A percentile compares a stretch with the other conserved stretches of the same genome.
phyloP scores from a whole-genome alignment of 2,113 vertebrate species.

The Lasiurus borealis region DNA sequence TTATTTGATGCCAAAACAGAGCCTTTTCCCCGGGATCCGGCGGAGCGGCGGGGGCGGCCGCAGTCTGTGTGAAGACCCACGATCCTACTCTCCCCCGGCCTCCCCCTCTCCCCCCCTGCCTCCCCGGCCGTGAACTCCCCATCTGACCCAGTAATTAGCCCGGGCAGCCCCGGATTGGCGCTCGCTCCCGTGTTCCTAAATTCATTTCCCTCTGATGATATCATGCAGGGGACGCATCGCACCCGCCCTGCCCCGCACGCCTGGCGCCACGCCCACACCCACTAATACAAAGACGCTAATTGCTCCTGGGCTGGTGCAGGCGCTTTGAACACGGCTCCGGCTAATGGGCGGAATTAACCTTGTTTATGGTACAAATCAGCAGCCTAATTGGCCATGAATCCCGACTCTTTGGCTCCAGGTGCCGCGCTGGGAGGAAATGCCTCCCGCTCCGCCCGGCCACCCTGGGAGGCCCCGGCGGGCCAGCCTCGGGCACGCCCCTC shows the following conservation, averaged over 20 bases:
- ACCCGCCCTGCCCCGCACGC: neutral
- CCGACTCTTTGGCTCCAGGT: conserved; percentile 40
- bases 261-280: conserved; percentile 77
- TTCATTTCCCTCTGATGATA: conserved; percentile 83
- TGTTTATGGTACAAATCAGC: conserved; percentile 74
- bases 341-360: conserved; percentile 65
- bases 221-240: conserved; percentile 71
- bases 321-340: conserved; percentile 78
- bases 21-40: neutral
- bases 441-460: neutral
- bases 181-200: conserved; percentile 83
- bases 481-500: neutral
- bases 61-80: neutral
- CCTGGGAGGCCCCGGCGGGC: accelerated
- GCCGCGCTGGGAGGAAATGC: neutral
- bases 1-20: neutral
- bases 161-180: conserved; percentile 77
- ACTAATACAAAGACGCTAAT: conserved; percentile 82
- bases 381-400: conserved; percentile 74
- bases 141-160: conserved; percentile 80
- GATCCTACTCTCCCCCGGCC: no score
- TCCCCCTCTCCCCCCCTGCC: no score
- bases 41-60: neutral
- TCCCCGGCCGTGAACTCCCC: conserved; percentile 39
- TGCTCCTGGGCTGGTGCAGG: conserved; percentile 69